Evolutionary conservation across 1,140 invertebrate genomes (phyloP).

Genomic region (Drosophila nannoptera): DNA sequence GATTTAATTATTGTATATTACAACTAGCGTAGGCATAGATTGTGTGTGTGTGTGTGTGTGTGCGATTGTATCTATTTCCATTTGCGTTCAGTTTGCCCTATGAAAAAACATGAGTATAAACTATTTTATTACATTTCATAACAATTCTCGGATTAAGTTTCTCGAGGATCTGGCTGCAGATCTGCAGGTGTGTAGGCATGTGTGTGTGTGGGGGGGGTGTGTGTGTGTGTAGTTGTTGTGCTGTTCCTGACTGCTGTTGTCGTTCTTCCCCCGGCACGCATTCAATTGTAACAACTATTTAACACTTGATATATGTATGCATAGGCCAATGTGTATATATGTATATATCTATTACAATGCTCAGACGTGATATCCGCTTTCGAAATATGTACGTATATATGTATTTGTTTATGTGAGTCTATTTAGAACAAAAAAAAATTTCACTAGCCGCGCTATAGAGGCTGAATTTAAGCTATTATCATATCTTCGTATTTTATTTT

Average conservation of each 20-base stretch:
- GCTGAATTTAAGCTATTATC: slow-evolving; percentile 1
- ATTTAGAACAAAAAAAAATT: slow-evolving; percentile 24
- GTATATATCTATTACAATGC: slow-evolving; percentile 38
- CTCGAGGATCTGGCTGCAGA: slow-evolving; percentile 3
- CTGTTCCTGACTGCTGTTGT: slow-evolving; percentile 19
- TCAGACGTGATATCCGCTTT: slow-evolving; percentile 43
- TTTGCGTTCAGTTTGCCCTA: slow-evolving; percentile 27
- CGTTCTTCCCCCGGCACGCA: slow-evolving; percentile 35
- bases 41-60: slow-evolving; percentile 21
- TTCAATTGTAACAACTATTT: slow-evolving; percentile 68
- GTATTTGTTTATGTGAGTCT: slow-evolving; percentile 13
- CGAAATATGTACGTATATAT: slow-evolving; percentile 37
- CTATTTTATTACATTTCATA: slow-evolving; percentile 62
- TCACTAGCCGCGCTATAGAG: neutral
- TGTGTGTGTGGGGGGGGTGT: slow-evolving; percentile 22
- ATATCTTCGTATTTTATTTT: neutral
- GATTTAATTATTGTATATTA: slow-evolving; percentile 30
- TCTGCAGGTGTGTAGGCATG: slow-evolving; percentile 19
- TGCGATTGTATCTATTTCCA: slow-evolving; percentile 6
- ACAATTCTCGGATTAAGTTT: slow-evolving; percentile 57
- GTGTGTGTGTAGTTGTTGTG: slow-evolving; percentile 23
- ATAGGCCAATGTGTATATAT: slow-evolving; percentile 24
- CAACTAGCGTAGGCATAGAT: slow-evolving; percentile 27
- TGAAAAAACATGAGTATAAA: slow-evolving; percentile 65
- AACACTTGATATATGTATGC: slow-evolving; percentile 65